A percentile compares a stretch with the other conserved stretches of the same genome.
phyloP scores from a whole-genome alignment of 2,113 vertebrate species.

The Eudyptes chrysolophus region DNA sequence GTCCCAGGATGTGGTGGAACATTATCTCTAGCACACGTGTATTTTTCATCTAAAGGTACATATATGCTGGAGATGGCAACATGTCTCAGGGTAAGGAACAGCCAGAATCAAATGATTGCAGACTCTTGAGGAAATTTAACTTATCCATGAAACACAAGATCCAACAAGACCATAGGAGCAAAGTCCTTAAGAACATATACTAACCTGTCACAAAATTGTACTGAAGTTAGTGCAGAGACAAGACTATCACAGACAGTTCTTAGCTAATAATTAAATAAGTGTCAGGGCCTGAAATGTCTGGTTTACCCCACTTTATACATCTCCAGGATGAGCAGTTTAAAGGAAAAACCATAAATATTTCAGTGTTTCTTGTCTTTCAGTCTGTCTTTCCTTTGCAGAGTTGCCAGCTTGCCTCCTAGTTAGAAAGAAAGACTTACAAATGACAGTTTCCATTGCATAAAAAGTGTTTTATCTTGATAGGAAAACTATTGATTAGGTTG shows the following conservation, averaged over 20 bases:
- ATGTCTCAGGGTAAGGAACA: background rate
- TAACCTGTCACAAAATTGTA: background rate
- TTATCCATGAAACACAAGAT: background rate
- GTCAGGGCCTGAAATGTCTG: background rate
- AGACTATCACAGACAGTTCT: background rate
- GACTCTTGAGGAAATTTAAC: background rate
- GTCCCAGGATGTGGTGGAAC: background rate
- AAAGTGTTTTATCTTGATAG: background rate
- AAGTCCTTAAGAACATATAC: background rate
- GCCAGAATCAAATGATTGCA: background rate
- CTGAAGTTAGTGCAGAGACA: background rate
- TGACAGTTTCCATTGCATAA: background rate
- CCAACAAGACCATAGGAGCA: background rate
- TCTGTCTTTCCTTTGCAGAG: background rate
- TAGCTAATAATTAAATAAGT: background rate
- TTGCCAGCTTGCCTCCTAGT: background rate
- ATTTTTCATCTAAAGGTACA: background rate
- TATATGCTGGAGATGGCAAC: background rate
- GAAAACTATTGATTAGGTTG: background rate
- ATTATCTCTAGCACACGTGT: background rate
- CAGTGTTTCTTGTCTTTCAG: background rate
- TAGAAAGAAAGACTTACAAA: background rate
- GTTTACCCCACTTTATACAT: background rate
- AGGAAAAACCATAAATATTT: background rate
- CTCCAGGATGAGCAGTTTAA: background rate